A percentile compares a stretch with the other conserved stretches of the same genome.
Evolutionary conservation across 2,888 invertebrate genomes (phyloP).

Genomic region (Sceliomorpha sp.): DNA sequence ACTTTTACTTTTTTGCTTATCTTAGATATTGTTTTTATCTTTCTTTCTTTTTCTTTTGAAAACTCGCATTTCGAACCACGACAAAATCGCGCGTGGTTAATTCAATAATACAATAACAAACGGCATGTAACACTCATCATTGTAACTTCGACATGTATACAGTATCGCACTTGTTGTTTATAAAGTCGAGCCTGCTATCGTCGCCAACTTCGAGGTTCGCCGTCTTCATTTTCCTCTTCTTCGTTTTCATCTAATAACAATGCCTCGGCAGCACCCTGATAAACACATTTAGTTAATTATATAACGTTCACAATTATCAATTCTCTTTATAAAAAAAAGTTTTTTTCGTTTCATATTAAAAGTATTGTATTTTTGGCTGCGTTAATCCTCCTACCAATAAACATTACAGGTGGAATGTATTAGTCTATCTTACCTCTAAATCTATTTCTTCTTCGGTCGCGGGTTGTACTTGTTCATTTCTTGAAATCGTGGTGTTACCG

Average conservation of each 20-base stretch:
- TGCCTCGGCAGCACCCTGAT: slow-evolving; percentile 72
- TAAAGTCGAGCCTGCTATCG: slow-evolving; percentile 84
- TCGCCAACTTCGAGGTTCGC: slow-evolving; percentile 93
- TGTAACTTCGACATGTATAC: slow-evolving; percentile 42
- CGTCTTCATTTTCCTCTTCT: slow-evolving; percentile 92
- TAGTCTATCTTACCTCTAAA: slow-evolving; percentile 73
- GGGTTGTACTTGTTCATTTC: slow-evolving; percentile 72
- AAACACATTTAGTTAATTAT: slow-evolving; percentile 18
- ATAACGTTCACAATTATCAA: background rate
- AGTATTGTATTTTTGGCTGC: no score
- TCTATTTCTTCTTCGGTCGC: slow-evolving; percentile 74
- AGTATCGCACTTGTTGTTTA: slow-evolving; percentile 1
- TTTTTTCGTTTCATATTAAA: background rate
- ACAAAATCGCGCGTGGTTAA: slow-evolving; percentile 46
- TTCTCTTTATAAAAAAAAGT: background rate
- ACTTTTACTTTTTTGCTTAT: slow-evolving; percentile 24
- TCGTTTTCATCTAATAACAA: slow-evolving; percentile 88
- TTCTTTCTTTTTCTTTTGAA: slow-evolving; percentile 45
- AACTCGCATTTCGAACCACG: slow-evolving; percentile 43
- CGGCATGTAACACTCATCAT: slow-evolving; percentile 48
- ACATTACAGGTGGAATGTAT: no score
- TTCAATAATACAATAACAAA: slow-evolving; percentile 59
- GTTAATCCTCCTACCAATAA: no score
- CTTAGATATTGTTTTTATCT: slow-evolving; percentile 24
- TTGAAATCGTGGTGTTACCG: slow-evolving; percentile 56